These are phyloP conservation scores for Coracias cyanogaster DNA, from an alignment of 2,797 vertebrate species.

Conservation along the genomic window DNA sequence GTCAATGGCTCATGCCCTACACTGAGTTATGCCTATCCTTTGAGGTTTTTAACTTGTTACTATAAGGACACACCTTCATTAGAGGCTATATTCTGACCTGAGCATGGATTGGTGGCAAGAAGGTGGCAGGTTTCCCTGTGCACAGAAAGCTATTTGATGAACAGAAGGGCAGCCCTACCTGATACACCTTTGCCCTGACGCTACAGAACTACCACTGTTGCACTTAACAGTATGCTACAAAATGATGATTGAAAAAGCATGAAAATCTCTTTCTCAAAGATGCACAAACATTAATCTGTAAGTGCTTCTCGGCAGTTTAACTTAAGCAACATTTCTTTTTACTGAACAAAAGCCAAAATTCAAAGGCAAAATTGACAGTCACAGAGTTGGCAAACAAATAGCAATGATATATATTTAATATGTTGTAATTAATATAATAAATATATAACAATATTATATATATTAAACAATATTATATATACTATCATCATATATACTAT, in stretches of 20 bases:
- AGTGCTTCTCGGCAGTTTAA: neutral
- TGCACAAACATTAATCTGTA: neutral
- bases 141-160: neutral
- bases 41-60: neutral
- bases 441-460: neutral
- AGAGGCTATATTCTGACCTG: neutral
- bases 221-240: neutral
- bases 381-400: neutral
- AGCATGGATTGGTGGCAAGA: neutral
- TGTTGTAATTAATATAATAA: neutral
- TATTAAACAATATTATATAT: neutral
- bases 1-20: neutral
- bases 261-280: neutral
- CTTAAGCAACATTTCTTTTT: neutral
- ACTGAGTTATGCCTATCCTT: neutral
- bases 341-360: neutral
- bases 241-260: neutral
- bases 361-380: neutral
- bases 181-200: rapidly evolving
- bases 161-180: neutral
- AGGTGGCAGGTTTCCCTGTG: neutral
- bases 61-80: neutral
- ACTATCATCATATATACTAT: neutral
- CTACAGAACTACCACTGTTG: neutral
- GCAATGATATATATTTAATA: neutral